Evolutionary conservation across 2,888 invertebrate species (phyloP), one percentile per base, ranked within the genome.

Genomic region (Troilus luridus): DNA sequence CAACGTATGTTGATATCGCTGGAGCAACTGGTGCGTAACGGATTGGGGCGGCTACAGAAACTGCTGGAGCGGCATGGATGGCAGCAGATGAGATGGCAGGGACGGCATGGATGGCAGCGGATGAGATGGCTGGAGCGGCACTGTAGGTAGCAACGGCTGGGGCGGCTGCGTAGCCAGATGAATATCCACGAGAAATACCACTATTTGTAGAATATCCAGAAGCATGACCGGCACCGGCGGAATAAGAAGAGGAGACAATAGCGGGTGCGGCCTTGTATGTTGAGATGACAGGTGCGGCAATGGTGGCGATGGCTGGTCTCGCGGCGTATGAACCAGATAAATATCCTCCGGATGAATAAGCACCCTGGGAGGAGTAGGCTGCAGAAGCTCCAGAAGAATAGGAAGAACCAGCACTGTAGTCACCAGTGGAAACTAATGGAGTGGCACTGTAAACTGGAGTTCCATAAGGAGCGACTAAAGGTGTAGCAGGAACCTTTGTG

Each of bases 51-150:
- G 91, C 89, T 91, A 92, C 89, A 88, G 91, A 92, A 91, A 92
- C 92, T 90, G 93, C 92, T 92, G 93, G 91, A 88, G 92, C 93
- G 11, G 91, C 91, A 94, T 94, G 9, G 95, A 94, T 19, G 59
- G 96, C 12, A 94, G 93, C 95, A 95, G 5, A 95, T 94, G 96
- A 96, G 8, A 95, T 94, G 67, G 95, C 88, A 41, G 90, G 90
- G 14, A 54, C 88, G 27, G 91, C 81, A 94, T 94, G 10, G 95
- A 94, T 24, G 59, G 96, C 11, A 94, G 93, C 95, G 95, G 5
- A 95, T 94, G 96, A 96, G 8, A 95, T 94, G 64, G 95, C 88
- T 17, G 90, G 90, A 21, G 54, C 90, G 58, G 90, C 81, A 94
- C 24, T 41, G 90, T 92, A 92, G 56, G 14, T 94, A 54, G 91